Conservation (phyloP, 2,797 vertebrate genomes). For the Anabacerthia variegaticeps region DNA sequence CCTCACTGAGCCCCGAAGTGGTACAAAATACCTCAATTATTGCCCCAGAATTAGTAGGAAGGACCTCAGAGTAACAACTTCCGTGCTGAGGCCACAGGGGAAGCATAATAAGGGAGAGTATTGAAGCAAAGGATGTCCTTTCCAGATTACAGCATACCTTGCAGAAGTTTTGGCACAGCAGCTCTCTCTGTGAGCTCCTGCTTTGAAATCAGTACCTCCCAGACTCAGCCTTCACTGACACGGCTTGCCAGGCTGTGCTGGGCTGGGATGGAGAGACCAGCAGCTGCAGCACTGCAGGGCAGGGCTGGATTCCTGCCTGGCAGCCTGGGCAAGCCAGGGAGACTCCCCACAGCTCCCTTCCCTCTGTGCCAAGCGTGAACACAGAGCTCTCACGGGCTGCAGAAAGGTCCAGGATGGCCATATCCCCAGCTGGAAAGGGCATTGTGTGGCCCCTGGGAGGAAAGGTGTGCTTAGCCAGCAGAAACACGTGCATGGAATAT, state of each 20-base stretch:
- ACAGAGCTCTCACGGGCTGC: not conserved
- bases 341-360: not conserved
- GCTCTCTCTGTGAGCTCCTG: not conserved
- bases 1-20: not conserved
- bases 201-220: not conserved
- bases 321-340: not conserved
- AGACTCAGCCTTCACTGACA: not conserved
- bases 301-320: not conserved
- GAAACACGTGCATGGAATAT: fast-evolving
- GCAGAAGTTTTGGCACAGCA: not conserved
- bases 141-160: not conserved
- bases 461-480: not conserved
- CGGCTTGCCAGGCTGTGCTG: not conserved
- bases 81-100: not conserved
- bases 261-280: not conserved
- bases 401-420: not conserved
- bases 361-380: not conserved
- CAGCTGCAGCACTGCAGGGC: not conserved
- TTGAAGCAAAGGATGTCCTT: not conserved
- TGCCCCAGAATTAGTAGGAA: not conserved
- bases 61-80: not conserved
- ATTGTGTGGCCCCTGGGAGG: not conserved
- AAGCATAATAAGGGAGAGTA: not conserved
- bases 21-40: not conserved
- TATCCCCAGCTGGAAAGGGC: not conserved